These are phyloP conservation scores for Sabellastarte sp. DNA, from an alignment of 2,888 invertebrate species.

Conservation along the genomic window DNA sequence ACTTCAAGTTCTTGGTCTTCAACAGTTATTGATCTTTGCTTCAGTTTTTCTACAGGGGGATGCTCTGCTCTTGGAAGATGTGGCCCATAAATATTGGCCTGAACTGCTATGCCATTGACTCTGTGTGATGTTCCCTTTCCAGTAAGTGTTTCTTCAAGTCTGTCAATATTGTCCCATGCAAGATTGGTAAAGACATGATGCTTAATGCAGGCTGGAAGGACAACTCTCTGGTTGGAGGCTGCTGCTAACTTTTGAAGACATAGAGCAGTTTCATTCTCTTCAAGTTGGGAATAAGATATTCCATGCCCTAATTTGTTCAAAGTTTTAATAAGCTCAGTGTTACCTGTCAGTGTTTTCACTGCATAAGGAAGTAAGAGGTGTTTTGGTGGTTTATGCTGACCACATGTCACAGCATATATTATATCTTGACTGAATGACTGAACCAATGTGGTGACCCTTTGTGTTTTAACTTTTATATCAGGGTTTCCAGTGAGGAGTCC, in stretches of 20 bases:
- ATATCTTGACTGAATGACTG: slow-evolving; percentile 8
- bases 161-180: slow-evolving; percentile 34
- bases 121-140: slow-evolving; percentile 31
- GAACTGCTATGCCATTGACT: slow-evolving; percentile 33
- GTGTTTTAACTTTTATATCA: neutral
- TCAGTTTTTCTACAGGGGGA: no score
- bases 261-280: slow-evolving; percentile 11
- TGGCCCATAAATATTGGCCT: no score
- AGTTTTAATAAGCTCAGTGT: slow-evolving; percentile 5
- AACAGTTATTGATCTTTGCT: no score
- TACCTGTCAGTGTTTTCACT: slow-evolving; percentile 10
- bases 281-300: slow-evolving; percentile 11
- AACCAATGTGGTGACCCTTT: neutral
- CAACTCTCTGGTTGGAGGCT: neutral
- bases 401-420: slow-evolving; percentile 7
- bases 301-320: slow-evolving; percentile 5
- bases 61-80: no score
- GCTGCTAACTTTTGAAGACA: slow-evolving; percentile 5
- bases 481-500: neutral
- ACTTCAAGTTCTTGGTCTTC: slow-evolving; percentile 6
- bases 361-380: slow-evolving; percentile 7
- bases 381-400: neutral
- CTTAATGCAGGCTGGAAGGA: slow-evolving; percentile 19
- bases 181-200: slow-evolving; percentile 18
- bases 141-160: slow-evolving; percentile 30